Conservation (phyloP, 1,140 invertebrate species). For the Colletes latitarsis region DNA sequence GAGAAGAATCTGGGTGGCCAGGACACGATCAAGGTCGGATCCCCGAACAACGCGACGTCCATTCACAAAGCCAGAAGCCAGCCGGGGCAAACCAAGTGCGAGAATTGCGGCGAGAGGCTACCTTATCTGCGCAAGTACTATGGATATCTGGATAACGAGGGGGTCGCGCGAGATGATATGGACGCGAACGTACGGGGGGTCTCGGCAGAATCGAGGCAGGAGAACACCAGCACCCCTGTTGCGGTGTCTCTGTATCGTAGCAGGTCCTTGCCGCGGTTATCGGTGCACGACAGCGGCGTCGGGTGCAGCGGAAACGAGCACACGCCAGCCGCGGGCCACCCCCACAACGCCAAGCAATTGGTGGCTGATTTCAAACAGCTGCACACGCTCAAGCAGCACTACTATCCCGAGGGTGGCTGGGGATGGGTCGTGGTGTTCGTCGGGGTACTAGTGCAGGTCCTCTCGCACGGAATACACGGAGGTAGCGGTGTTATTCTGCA, state of each 20-base stretch:
- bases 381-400: slow-evolving; percentile 85
- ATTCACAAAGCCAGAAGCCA: background rate
- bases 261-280: slow-evolving; percentile 73
- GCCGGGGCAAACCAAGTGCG: slow-evolving; percentile 12
- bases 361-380: slow-evolving; percentile 82
- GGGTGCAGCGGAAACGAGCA: slow-evolving; percentile 74
- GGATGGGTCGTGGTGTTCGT: slow-evolving; percentile 86
- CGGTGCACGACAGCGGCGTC: slow-evolving; percentile 72
- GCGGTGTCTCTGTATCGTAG: slow-evolving; percentile 66
- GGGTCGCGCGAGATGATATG: background rate
- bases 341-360: slow-evolving; percentile 65
- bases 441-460: slow-evolving; percentile 83
- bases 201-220: too few species aligned
- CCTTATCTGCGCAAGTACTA: slow-evolving; percentile 25
- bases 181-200: slow-evolving; percentile 3
- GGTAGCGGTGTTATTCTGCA: slow-evolving; percentile 82
- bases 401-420: slow-evolving; percentile 89
- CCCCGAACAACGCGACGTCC: background rate
- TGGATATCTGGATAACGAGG: slow-evolving; percentile 19
- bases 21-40: background rate
- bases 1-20: too few species aligned
- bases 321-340: slow-evolving; percentile 63
- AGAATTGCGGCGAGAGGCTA: slow-evolving; percentile 46
- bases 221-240: slow-evolving; percentile 19
- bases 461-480: slow-evolving; percentile 85